phyloP scores from a whole-genome alignment of 2,888 invertebrate species.

The Toxonevra muliebris region DNA sequence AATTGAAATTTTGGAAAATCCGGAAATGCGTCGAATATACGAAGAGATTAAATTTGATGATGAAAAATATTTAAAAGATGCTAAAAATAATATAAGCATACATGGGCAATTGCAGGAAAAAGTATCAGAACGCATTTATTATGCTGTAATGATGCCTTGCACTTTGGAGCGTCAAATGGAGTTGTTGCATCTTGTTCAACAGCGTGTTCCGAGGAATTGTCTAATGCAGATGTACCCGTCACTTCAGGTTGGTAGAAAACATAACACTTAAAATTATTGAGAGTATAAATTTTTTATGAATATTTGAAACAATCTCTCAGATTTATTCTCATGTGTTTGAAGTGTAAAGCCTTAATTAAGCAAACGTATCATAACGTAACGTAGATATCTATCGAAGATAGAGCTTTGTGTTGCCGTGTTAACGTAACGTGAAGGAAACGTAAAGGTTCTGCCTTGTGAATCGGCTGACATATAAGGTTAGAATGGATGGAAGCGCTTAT shows the following conservation, averaged over 20 bases:
- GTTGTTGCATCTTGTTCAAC: conserved; percentile 64
- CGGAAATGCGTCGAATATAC: conserved; percentile 68
- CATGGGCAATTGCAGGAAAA: not conserved
- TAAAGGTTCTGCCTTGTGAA: too few species aligned
- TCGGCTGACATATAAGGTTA: too few species aligned
- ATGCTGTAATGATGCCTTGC: conserved; percentile 66
- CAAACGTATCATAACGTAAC: too few species aligned
- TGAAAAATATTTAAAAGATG: conserved; percentile 34
- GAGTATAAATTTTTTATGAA: too few species aligned
- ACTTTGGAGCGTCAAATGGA: conserved; percentile 65
- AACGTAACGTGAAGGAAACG: too few species aligned
- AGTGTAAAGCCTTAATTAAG: too few species aligned
- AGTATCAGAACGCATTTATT: conserved; percentile 54
- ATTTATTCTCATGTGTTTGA: too few species aligned
- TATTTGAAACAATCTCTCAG: too few species aligned
- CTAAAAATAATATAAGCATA: conserved; percentile 26
- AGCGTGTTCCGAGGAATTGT: conserved; percentile 58
- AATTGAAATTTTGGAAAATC: conserved; percentile 71
- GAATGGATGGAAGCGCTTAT: too few species aligned
- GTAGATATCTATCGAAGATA: too few species aligned
- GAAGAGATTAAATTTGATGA: conserved; percentile 43
- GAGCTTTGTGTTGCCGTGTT: too few species aligned
- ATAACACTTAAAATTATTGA: conserved; percentile 9
- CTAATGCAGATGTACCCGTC: conserved; percentile 65
- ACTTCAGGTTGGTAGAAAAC: conserved; percentile 48